Evolutionary conservation across 2,113 vertebrate species (phyloP), one percentile per base, ranked within the genome.

Genomic region (Xiphophorus maculatus): DNA sequence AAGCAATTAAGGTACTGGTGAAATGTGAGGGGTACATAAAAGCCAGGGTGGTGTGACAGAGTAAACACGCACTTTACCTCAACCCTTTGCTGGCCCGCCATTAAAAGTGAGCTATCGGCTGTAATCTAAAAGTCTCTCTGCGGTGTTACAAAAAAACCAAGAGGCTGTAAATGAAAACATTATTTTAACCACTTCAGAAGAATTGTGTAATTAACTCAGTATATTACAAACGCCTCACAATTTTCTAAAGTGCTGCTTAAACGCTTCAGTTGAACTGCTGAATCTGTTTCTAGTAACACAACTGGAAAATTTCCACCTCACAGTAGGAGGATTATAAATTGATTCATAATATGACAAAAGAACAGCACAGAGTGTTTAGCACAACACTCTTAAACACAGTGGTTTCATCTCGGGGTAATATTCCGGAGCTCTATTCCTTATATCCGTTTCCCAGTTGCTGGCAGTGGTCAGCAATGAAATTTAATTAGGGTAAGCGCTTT

Each of bases 11-110:
- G 81, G 60, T 76, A 82, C 77, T 65, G 79, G 58, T 70, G 82
- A 73, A 82, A 91, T 87, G 89, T 90, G 88, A 90, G 77, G 78
- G 33, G 61, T 29, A 69, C 71, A 88, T 91, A 87, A 91, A 91
- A 90, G 69, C 79, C 48, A 66, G 66, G 84, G 65, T 76, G 68
- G 69, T 69, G 74, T 71, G 86, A 89, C 78, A 84, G 66, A 83
- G 80, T 89, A 93, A 90, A 92, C 83, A 84, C 80, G 69, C 81
- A 77, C 86, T 89, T 86, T 79, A 81, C 67, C 69, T 85, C 67
- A 74, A 66, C 81, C 78, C 2, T 58, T 85, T 77, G 80, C 71
- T 87, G 76, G 79, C 73, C 51, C 1, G n/a, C 63, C 81, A 76
- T 87, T 87, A 87, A 89, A 58, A 90, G 84, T 83, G 84, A 92